Percentiles rank a stretch among this genome's conserved stretches.
These are phyloP conservation scores for Amphiprion clarkii DNA, from an alignment of 2,797 vertebrate species.

Conservation along the genomic window DNA sequence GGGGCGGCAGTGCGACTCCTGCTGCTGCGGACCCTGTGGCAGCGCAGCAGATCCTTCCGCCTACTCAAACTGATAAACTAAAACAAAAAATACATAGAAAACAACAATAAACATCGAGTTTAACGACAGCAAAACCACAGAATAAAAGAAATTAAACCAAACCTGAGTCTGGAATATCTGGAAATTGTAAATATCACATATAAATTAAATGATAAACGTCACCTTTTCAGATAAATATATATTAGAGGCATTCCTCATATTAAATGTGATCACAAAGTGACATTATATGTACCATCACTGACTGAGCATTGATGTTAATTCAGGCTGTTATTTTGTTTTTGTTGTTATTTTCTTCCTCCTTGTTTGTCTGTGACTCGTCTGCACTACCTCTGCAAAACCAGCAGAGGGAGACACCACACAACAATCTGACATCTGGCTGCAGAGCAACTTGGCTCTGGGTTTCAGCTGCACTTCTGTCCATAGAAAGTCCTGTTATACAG, in stretches of 20 bases:
- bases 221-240: rapidly evolving
- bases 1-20: slow-evolving; percentile 1
- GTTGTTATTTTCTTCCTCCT: background rate
- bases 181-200: background rate
- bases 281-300: background rate
- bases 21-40: slow-evolving; percentile 28
- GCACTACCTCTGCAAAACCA: background rate
- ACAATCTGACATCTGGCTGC: background rate
- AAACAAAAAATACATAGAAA: background rate
- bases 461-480: too few relatives aligned
- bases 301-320: background rate
- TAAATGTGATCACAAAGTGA: too few relatives aligned
- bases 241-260: too few relatives aligned
- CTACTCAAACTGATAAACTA: slow-evolving; percentile 11
- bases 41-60: slow-evolving; percentile 63
- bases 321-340: background rate
- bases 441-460: too few relatives aligned
- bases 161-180: rapidly evolving
- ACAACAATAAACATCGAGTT: rapidly evolving
- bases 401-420: slow-evolving; percentile 44
- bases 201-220: background rate
- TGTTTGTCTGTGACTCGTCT: slow-evolving; percentile 6
- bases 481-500: too few relatives aligned
- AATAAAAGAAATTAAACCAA: rapidly evolving
- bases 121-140: rapidly evolving